Percentiles rank a stretch among this genome's conserved stretches.
phyloP scores from a whole-genome alignment of 2,113 vertebrate genomes.

The Phalacrocorax brasilianus region DNA sequence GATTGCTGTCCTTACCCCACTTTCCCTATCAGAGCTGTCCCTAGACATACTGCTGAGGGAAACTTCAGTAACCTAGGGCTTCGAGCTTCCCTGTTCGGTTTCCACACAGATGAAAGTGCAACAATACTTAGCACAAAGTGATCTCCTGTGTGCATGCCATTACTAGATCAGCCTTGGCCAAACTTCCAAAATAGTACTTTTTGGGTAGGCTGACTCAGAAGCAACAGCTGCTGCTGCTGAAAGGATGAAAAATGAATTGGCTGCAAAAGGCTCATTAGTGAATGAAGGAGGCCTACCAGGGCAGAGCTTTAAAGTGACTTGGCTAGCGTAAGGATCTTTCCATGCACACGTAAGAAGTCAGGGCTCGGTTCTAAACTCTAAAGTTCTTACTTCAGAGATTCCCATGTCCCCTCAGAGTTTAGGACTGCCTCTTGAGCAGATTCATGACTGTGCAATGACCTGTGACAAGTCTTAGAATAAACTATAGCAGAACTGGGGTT shows the following conservation, averaged over 20 bases:
- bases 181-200: constrained; percentile 18
- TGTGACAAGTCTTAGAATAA: background rate
- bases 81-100: background rate
- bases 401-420: background rate
- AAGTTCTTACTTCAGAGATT: background rate
- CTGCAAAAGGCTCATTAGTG: background rate
- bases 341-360: background rate
- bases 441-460: background rate
- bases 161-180: background rate
- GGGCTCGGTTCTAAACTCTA: background rate
- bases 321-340: background rate
- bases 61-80: background rate
- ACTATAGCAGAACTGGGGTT: background rate
- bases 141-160: background rate
- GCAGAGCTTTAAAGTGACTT: background rate
- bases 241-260: constrained; percentile 16
- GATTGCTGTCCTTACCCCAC: background rate
- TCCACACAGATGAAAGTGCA: background rate
- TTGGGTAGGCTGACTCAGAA: constrained; percentile 29
- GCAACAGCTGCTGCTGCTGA: constrained; percentile 38
- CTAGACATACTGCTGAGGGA: background rate
- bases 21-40: background rate
- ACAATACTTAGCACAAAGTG: rapidly evolving
- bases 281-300: background rate
- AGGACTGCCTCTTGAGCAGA: background rate